These are phyloP conservation scores for Chirona hameri DNA, from an alignment of 2,888 invertebrate genomes.

Conservation along the genomic window DNA sequence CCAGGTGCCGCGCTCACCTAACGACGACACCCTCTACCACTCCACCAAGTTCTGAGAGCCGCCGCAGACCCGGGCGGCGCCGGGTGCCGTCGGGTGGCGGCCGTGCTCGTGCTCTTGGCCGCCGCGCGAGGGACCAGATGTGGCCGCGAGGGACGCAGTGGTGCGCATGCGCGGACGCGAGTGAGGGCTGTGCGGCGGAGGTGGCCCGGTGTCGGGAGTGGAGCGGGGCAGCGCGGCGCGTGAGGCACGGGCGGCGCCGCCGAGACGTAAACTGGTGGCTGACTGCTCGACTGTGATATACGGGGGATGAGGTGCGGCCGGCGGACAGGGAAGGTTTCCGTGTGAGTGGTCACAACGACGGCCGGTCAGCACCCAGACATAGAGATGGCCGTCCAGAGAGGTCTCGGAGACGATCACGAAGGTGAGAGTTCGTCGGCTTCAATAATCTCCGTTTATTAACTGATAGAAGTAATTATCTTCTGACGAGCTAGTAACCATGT, in stretches of 20 bases:
- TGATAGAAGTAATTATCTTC: too few relatives aligned
- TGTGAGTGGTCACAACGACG: neutral
- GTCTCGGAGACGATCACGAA: neutral
- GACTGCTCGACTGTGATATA: neutral
- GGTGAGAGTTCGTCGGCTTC: neutral
- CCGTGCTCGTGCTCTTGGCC: neutral
- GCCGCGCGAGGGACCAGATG: neutral
- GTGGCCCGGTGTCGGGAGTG: neutral
- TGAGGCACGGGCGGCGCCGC: neutral
- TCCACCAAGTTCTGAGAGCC: conserved; percentile 8
- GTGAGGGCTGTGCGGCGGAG: neutral
- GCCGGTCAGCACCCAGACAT: too few relatives aligned
- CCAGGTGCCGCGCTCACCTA: neutral
- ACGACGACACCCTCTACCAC: conserved; percentile 2
- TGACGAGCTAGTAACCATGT: too few relatives aligned
- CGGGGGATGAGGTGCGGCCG: neutral
- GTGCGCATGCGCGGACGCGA: neutral
- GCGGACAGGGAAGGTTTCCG: neutral
- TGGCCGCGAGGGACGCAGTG: neutral
- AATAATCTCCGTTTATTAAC: too few relatives aligned
- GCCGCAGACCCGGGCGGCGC: neutral
- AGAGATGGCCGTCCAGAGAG: neutral
- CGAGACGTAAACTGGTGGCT: neutral
- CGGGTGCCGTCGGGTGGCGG: neutral
- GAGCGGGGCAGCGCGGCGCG: neutral